A percentile compares a stretch with the other conserved stretches of the same genome.
Evolutionary conservation across 2,113 vertebrate species (phyloP).

Genomic region (Sceloporus undulatus): DNA sequence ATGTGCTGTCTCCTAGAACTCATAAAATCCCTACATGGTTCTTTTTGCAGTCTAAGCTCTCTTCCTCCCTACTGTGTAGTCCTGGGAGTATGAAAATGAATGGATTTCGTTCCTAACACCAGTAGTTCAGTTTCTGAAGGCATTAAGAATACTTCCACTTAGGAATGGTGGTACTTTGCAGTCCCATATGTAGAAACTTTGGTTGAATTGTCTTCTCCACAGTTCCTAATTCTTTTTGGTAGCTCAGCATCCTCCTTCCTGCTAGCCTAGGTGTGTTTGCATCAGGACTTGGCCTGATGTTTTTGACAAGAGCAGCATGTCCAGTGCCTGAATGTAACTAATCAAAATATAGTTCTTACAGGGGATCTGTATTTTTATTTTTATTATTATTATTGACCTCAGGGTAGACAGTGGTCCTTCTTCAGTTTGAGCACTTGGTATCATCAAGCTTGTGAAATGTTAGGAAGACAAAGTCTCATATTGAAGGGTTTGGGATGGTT

Average conservation of each 20-base stretch:
- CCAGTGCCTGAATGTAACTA: neutral
- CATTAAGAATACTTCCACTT: constrained; percentile 7
- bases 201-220: neutral
- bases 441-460: neutral
- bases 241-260: constrained; percentile 17
- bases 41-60: neutral
- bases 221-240: neutral
- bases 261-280: neutral
- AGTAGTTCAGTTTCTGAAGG: neutral
- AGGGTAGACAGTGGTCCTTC: neutral
- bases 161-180: neutral
- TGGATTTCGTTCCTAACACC: neutral
- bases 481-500: neutral
- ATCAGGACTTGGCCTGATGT: neutral
- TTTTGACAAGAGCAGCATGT: constrained; percentile 9
- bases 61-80: neutral
- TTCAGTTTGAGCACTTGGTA: neutral
- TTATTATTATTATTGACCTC: neutral
- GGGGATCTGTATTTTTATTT: accelerated
- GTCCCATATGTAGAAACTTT: neutral
- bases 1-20: neutral
- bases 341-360: neutral
- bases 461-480: neutral
- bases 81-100: neutral
- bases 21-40: neutral